Base-by-base conservation (phyloP, 2,797 vertebrate genomes). In the Cottoperca gobio region DNA sequence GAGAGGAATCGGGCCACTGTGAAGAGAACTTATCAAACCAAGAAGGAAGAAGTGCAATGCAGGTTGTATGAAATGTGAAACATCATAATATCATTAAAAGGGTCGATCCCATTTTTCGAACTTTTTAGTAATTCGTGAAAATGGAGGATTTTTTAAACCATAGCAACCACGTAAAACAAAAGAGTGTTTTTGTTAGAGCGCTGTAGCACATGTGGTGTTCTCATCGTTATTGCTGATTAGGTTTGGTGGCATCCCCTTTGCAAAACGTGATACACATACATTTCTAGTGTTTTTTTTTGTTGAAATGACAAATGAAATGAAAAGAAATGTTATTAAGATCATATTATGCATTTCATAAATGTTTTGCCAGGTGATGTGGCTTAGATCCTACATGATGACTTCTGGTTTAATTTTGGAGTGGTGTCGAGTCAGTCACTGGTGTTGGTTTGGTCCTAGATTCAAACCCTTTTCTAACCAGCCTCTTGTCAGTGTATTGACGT, bases 11-110 rank as follows among this genome's bases (percentile, higher is more conserved):
- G 3, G 52, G 54, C 49, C 1, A 21, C 60, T 61, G 70, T 64
- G 71, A 78, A 24, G 67, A 82, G 48, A 74, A 80, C 75, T 46
- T 70, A 81, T 80, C 84, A 83, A 81, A 87, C 69, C 45, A 60
- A 48, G 59, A 63, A 46, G 61, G 54, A 67, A 28, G 69, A 43
- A 12, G 48, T 24, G 11, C 26, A 59, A 52, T 0, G 8, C 14
- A 26, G 14, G 26, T 37, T 70, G 53, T 76, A 66, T 64, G 23
- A 71, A 60, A 70, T 57, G 39, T 54, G 33, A 42, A 73, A 59
- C 23, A 10, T 48, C n/a, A 33, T 12, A 19, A 21, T 37, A 31
- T 58, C 8, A 61, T 73, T 73, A n/a, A 52, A 58, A 21, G 3
- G 26, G 5, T 68, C 26, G 26, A 16, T 46, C 9, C 39, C 0